Evolutionary conservation across 2,888 invertebrate genomes (phyloP).

Genomic region (Octonoba sinensis): DNA sequence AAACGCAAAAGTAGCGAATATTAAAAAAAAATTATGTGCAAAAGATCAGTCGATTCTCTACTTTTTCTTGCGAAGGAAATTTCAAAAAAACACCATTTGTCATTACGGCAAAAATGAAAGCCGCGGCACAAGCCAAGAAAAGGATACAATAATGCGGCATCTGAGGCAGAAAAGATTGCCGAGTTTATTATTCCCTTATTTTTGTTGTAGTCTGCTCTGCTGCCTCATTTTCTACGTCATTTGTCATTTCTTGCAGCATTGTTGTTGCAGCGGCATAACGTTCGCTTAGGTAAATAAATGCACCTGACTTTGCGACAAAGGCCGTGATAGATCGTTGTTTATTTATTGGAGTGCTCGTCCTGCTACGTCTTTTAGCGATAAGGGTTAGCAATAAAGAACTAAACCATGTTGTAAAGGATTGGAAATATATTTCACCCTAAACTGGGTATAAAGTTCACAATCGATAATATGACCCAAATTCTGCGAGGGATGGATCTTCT

Average conservation of each 20-base stretch:
- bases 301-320: constrained; percentile 38
- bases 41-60: constrained; percentile 8
- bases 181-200: constrained; percentile 48
- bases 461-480: constrained; percentile 33
- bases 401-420: no score
- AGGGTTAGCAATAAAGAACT: constrained; percentile 5
- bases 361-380: constrained; percentile 4
- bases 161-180: constrained; percentile 51
- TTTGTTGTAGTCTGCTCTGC: constrained; percentile 23
- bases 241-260: constrained; percentile 27
- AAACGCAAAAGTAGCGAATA: no score
- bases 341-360: constrained; percentile 17
- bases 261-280: background rate
- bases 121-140: constrained; percentile 2
- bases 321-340: constrained; percentile 19
- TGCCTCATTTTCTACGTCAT: constrained; percentile 41
- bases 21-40: no score
- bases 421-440: no score
- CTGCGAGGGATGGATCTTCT: background rate
- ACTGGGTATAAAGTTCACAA: background rate
- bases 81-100: constrained; percentile 37
- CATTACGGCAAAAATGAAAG: constrained; percentile 44
- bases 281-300: constrained; percentile 48
- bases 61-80: constrained; percentile 10
- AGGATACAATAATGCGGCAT: constrained; percentile 38